These are phyloP conservation scores for Melierax canorus DNA, from an alignment of 2,113 vertebrate genomes.

Conservation along the genomic window DNA sequence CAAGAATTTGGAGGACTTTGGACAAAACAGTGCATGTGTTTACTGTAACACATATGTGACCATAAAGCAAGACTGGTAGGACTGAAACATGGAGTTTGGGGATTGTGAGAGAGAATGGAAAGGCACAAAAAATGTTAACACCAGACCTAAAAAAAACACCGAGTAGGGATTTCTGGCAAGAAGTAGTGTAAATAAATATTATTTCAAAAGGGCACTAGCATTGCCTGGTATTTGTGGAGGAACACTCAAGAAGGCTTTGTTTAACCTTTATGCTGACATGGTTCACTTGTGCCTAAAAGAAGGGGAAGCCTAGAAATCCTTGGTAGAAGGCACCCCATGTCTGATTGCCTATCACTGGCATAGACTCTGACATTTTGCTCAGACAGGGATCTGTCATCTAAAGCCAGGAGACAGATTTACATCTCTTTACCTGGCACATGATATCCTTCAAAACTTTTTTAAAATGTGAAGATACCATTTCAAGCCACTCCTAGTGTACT, in stretches of 20 bases:
- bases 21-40: not conserved
- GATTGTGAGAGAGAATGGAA: not conserved
- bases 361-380: not conserved
- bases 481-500: not conserved
- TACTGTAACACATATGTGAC: not conserved
- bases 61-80: not conserved
- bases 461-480: not conserved
- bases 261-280: not conserved
- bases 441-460: not conserved
- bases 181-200: not conserved
- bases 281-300: not conserved
- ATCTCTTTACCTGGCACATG: not conserved
- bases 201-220: not conserved
- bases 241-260: not conserved
- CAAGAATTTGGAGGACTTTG: not conserved
- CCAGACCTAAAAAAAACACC: not conserved
- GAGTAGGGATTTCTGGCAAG: not conserved
- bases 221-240: not conserved
- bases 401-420: not conserved
- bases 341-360: not conserved
- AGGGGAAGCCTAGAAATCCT: not conserved
- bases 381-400: not conserved
- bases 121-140: not conserved
- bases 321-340: not conserved
- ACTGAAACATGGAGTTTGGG: not conserved